Base-by-base conservation (phyloP, 1,140 invertebrate species). In the Muscidifurax raptorellus region DNA sequence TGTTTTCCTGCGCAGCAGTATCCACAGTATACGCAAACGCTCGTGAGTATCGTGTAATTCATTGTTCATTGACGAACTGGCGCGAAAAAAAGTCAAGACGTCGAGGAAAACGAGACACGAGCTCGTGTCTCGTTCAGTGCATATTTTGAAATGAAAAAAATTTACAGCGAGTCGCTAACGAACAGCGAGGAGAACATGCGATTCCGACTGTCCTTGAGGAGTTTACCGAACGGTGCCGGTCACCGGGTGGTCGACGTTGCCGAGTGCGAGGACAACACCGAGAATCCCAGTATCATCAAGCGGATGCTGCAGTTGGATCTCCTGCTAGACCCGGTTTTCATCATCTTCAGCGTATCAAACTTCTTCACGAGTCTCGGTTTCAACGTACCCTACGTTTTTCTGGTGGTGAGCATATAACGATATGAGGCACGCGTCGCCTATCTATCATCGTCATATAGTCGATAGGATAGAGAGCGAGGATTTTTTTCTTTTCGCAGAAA, bases 281-380 rank as follows among this genome's bases (percentile, higher is more conserved):
- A 77, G 18, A 82, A 80, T 4, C 87, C 94, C 86, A 94, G 96
- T 86, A 96, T 96, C 0, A 93, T 98, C 47, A 94, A 93, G 47
- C 95, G 97, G 93, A 97, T 99, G 96, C 94, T 99, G 85, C 96
- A 98, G 89, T 93, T 98, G 74, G 95, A 95, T 13, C 93, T 99
- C 30, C 94, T 99, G 0, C 95, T 95, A 83, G 96, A 99, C 92
- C 95, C 95, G 5, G 94, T 99, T 85, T 99, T 99, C 90, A 94
- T 99, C 80, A 92, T 99, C 77, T 99, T 99, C 92, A 96, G 96
- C 28, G 82, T 98, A 44, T 99, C 98, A 32, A 99, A 99, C 92
- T 98, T 99, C 90, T 96, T 98, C 89, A 99, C 98, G 10, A 98
- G 97, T 90, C 97, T 99, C 87, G 98, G 98, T 47, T 99, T 99